These are phyloP conservation scores for Saimiri boliviensis DNA, from an alignment of 2,113 vertebrate genomes.

Conservation along the genomic window DNA sequence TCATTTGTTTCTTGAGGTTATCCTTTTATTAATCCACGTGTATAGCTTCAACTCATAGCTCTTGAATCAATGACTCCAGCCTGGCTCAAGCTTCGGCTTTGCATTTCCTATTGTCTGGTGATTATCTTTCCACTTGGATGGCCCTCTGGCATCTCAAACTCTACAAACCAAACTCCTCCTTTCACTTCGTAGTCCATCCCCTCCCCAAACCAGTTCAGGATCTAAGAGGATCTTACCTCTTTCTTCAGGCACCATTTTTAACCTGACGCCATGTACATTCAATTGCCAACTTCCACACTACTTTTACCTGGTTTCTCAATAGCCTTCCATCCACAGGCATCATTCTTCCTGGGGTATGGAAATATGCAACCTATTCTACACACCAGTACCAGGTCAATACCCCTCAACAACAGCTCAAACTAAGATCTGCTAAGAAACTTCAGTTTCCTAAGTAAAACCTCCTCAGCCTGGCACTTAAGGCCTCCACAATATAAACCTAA, in stretches of 20 bases:
- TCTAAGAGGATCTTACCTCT: background rate
- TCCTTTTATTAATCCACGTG: background rate
- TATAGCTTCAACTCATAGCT: background rate
- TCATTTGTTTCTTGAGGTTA: background rate
- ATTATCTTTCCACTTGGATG: conserved; percentile 32
- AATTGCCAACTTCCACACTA: background rate
- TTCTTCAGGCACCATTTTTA: background rate
- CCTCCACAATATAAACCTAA: background rate
- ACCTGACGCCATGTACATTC: background rate
- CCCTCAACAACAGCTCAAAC: background rate
- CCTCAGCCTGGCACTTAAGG: background rate
- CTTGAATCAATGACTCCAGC: background rate
- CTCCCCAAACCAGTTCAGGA: background rate
- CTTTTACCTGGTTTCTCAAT: background rate
- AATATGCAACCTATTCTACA: background rate
- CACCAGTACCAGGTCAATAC: background rate
- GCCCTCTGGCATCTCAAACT: conserved; percentile 2
- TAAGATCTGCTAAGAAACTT: background rate
- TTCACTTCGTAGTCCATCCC: background rate
- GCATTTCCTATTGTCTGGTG: conserved; percentile 31
- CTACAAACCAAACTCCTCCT: background rate
- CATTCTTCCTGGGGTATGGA: background rate
- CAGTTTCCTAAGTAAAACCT: background rate
- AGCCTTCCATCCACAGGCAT: background rate
- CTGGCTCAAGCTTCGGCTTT: background rate